phyloP scores from a whole-genome alignment of 2,113 vertebrate genomes.

The Chionis minor region DNA sequence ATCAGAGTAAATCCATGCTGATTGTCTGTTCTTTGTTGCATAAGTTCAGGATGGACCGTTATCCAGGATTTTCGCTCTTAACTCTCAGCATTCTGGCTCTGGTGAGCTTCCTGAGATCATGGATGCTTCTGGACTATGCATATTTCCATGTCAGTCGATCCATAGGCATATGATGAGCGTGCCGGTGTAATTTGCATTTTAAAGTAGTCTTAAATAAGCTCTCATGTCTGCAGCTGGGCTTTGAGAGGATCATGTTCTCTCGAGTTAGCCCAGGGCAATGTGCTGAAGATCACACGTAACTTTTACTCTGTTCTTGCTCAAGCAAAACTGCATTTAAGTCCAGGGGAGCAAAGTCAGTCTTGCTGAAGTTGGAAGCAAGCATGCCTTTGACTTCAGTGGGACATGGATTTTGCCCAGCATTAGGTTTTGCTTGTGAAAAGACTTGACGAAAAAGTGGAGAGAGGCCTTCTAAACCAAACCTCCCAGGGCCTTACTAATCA shows the following conservation, averaged over 20 bases:
- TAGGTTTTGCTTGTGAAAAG: not conserved
- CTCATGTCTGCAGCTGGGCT: slow-evolving; percentile 51
- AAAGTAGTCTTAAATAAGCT: slow-evolving; percentile 57
- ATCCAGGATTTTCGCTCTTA: not conserved
- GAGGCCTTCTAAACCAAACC: not conserved
- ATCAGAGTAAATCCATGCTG: not conserved
- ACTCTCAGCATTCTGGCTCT: not conserved
- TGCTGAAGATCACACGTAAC: slow-evolving; percentile 48
- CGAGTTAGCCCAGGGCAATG: slow-evolving; percentile 40
- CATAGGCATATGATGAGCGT: not conserved
- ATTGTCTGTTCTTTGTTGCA: not conserved
- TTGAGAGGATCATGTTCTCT: slow-evolving; percentile 47
- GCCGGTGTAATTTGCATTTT: slow-evolving; percentile 42
- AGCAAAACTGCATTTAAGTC: slow-evolving; percentile 58
- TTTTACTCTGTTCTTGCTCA: slow-evolving; percentile 57
- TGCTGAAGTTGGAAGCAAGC: slow-evolving; percentile 1
- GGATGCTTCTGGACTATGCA: not conserved
- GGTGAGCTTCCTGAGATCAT: not conserved
- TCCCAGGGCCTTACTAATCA: not conserved
- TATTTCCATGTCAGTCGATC: slow-evolving; percentile 9
- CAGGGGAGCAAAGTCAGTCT: not conserved
- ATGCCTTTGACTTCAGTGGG: not conserved
- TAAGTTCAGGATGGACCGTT: not conserved
- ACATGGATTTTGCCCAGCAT: not conserved
- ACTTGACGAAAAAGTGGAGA: not conserved